A percentile compares a stretch with the other conserved stretches of the same genome.
Conservation (phyloP, 2,113 vertebrate species). For the Petromus typicus region DNA sequence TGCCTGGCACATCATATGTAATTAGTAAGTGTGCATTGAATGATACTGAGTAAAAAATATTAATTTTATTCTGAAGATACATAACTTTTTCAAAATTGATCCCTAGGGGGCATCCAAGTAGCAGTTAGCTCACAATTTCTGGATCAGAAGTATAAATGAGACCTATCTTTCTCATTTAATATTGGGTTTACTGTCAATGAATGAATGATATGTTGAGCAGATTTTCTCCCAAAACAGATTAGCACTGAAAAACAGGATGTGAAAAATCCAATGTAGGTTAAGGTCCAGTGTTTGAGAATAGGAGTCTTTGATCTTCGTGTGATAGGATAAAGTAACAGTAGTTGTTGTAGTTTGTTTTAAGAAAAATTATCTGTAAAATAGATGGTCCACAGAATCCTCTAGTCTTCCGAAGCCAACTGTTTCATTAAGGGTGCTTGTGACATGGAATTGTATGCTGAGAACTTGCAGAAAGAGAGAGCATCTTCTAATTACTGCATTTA, state of each 20-base stretch:
- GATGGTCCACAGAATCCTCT: conserved; percentile 17
- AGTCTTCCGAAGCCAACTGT: conserved; percentile 1
- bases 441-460: conserved; percentile 26
- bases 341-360: background rate
- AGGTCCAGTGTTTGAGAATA: conserved; percentile 20
- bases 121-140: conserved; percentile 25
- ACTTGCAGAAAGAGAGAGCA: background rate
- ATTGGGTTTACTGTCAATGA: conserved; percentile 56
- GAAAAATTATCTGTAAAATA: conserved; percentile 42
- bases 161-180: background rate
- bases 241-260: background rate
- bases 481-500: conserved; percentile 31
- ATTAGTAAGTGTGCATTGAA: conserved; percentile 19
- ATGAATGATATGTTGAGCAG: conserved; percentile 16
- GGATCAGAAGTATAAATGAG: conserved; percentile 2
- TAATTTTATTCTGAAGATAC: conserved; percentile 2
- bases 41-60: conserved; percentile 1
- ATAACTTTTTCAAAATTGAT: conserved; percentile 39
- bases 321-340: background rate
- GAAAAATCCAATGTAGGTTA: conserved; percentile 23
- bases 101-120: conserved; percentile 67
- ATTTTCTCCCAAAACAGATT: conserved; percentile 12
- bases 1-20: background rate
- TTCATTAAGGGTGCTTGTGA: conserved; percentile 21
- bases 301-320: background rate